A percentile compares a stretch with the other conserved stretches of the same genome.
Evolutionary conservation across 2,113 vertebrate genomes (phyloP).

Genomic region (Hippopotamus amphibius): DNA sequence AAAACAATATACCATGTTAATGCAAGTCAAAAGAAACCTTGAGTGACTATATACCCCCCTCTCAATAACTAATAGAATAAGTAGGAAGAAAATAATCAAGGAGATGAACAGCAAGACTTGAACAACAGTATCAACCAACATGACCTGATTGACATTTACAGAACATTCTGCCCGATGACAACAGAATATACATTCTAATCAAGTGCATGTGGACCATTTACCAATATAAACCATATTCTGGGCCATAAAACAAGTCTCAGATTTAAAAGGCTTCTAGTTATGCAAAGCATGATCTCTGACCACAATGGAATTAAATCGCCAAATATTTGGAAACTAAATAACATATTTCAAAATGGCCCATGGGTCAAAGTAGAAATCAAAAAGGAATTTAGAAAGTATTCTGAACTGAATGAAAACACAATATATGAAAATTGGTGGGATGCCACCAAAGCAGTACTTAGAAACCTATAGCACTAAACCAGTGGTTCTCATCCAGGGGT

Average conservation of each 20-base stretch:
- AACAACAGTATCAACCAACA: background rate
- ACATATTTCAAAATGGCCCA: background rate
- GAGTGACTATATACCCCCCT: background rate
- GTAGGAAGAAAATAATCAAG: background rate
- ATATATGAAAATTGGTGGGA: background rate
- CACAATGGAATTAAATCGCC: background rate
- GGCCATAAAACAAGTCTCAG: background rate
- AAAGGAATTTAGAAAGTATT: background rate
- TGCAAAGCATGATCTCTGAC: background rate
- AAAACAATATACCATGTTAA: background rate
- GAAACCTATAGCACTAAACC: background rate
- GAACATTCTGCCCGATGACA: background rate
- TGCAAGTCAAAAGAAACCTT: background rate
- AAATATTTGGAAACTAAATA: background rate
- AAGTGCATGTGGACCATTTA: constrained; percentile 6
- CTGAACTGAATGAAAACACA: background rate
- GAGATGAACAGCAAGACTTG: constrained; percentile 4
- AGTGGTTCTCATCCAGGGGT: background rate
- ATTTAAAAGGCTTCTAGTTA: background rate
- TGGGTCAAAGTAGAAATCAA: background rate
- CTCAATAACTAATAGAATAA: background rate
- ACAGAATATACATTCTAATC: background rate
- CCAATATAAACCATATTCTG: background rate
- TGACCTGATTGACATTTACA: background rate
- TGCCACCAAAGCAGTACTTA: background rate